phyloP scores from a whole-genome alignment of 2,888 invertebrate genomes.

The Heliconius ethilla region DNA sequence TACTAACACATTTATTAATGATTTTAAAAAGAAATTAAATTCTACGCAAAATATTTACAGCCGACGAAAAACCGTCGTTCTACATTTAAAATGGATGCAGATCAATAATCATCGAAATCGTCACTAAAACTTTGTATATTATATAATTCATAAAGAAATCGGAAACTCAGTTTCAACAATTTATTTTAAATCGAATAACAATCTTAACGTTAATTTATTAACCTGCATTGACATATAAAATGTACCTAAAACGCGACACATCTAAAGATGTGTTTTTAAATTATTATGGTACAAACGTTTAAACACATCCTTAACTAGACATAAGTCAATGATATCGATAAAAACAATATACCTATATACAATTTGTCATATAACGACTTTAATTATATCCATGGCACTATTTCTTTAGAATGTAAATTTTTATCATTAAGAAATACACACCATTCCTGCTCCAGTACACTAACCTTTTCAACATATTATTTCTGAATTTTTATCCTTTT shows the following conservation, averaged over 20 bases:
- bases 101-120: constrained; percentile 72
- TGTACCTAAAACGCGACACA: constrained; percentile 53
- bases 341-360: constrained; percentile 69
- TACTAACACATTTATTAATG: constrained; percentile 71
- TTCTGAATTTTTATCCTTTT: background rate
- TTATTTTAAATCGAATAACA: constrained; percentile 60
- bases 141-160: constrained; percentile 51
- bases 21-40: constrained; percentile 68
- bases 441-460: constrained; percentile 25
- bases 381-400: constrained; percentile 69
- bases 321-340: constrained; percentile 62
- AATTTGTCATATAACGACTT: constrained; percentile 63
- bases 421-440: constrained; percentile 40
- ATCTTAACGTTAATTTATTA: constrained; percentile 66
- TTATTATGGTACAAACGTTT: constrained; percentile 63
- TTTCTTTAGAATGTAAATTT: constrained; percentile 69
- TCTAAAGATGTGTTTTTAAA: constrained; percentile 62
- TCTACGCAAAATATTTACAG: constrained; percentile 79
- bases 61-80: constrained; percentile 70
- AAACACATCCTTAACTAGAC: constrained; percentile 55
- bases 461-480: constrained; percentile 13
- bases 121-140: constrained; percentile 32
- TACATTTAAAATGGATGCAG: constrained; percentile 70
- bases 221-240: constrained; percentile 69
- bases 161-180: constrained; percentile 66